A percentile compares a stretch with the other conserved stretches of the same genome.
phyloP scores from a whole-genome alignment of 2,113 vertebrate species.

The Heterotilapia buettikoferi region DNA sequence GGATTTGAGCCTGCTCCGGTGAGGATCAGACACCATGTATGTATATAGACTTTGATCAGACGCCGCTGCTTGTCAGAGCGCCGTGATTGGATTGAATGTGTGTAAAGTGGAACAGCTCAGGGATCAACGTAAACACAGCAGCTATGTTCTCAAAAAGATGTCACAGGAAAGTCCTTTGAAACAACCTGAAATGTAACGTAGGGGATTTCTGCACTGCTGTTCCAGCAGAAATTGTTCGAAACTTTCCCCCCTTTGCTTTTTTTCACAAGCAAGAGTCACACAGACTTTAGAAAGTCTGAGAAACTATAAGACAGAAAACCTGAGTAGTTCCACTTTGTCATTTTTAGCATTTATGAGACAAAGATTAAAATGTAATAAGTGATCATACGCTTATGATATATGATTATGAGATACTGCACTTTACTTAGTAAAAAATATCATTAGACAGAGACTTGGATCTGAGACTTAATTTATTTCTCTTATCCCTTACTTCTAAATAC shows the following conservation, averaged over 20 bases:
- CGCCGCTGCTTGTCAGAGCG: slow-evolving; percentile 9
- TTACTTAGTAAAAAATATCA: not conserved
- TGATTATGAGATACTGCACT: not conserved
- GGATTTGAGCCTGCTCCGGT: slow-evolving; percentile 9
- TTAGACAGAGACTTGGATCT: not conserved
- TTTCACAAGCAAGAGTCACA: not conserved
- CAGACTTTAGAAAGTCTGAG: not conserved
- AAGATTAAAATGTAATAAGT: not conserved
- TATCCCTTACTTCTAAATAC: not conserved
- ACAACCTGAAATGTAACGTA: slow-evolving; percentile 26
- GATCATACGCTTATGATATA: not conserved
- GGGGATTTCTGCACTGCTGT: slow-evolving; percentile 33
- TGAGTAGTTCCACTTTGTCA: not conserved
- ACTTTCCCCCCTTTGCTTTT: not conserved
- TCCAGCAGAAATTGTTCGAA: slow-evolving; percentile 20
- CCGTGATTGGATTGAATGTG: not conserved
- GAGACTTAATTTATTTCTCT: not conserved
- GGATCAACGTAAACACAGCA: slow-evolving; percentile 32
- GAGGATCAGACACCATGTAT: slow-evolving; percentile 19
- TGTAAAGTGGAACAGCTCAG: slow-evolving; percentile 45
- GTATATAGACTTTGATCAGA: slow-evolving; percentile 31
- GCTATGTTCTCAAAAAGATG: slow-evolving; percentile 27
- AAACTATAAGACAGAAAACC: not conserved
- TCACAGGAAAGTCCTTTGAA: slow-evolving; percentile 34
- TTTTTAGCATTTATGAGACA: not conserved